Base-by-base conservation (phyloP, 2,797 vertebrate genomes). In the Leptatherina wallacei region DNA sequence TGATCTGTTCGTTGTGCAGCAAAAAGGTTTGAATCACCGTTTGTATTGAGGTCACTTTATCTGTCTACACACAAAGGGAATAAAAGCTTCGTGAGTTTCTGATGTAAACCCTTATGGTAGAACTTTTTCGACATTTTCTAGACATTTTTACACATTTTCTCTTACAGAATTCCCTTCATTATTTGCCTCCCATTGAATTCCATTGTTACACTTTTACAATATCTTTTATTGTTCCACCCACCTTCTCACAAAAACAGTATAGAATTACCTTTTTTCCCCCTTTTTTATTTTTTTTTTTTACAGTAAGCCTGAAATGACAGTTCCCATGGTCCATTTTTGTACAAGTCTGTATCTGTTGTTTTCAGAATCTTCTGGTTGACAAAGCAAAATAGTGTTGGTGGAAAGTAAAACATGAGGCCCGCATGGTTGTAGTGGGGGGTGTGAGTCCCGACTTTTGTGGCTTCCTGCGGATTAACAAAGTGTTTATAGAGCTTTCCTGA, bases 381-480 rank as follows among this genome's bases (percentile, higher is more conserved):
- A 49, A 51, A 61, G 38, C 65, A 55, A 60, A 62, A 38, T 56
- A 22, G 52, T 79, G 69, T 71, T 62, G 58, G 61, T 65, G 80
- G 61, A 81, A 75, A 77, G 65, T 70, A 61, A 77, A 67, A 52
- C 4, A 24, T 57, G 40, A 40, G 71, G 44, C 51, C 44, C 72
- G 33, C 68, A 70, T 13, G 36, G 40, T 65, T 61, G 49, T 55
- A 44, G 47, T 49, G 51, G n/a, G 47, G 56, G 44, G 65, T 65
- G 67, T 27, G 55, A 67, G 74, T 69, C 83, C 79, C 85, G 87
- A 90, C 83, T 85, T 90, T 76, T 80, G 80, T 71, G 88, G 87
- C 87, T 94, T 93, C 91, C 91, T 92, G 85, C 63, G 88, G 93
- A 93, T 94, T 93, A 93, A 71, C 7, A 10, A 66, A 6, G 70